Percentiles rank a stretch among this genome's conserved stretches.
Evolutionary conservation across 2,113 vertebrate species (phyloP).

Genomic region (Casuarius casuarius): DNA sequence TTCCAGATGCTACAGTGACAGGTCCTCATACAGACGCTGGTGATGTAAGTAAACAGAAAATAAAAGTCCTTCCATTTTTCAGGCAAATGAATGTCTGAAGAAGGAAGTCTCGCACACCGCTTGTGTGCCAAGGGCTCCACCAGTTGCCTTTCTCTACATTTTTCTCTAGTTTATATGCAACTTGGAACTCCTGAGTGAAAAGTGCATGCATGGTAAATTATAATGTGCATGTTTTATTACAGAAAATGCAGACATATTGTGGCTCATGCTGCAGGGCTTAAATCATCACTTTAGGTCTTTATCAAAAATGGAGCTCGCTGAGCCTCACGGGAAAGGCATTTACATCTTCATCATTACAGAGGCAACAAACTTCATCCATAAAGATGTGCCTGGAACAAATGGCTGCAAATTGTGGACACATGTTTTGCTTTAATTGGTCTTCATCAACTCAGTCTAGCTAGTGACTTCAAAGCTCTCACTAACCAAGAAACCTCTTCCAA

Average conservation of each 20-base stretch:
- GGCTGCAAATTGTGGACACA: slow-evolving; percentile 62
- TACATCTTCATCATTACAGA: slow-evolving; percentile 57
- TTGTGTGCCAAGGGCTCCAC: neutral
- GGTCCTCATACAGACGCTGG: neutral
- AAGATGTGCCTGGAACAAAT: slow-evolving; percentile 64
- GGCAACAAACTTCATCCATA: slow-evolving; percentile 64
- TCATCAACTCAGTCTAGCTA: slow-evolving; percentile 35
- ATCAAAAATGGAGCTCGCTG: slow-evolving; percentile 10
- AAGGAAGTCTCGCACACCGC: neutral
- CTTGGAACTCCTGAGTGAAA: neutral
- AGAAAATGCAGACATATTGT: slow-evolving; percentile 30
- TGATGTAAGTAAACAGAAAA: neutral
- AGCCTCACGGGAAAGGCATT: slow-evolving; percentile 51
- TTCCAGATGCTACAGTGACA: slow-evolving; percentile 15
- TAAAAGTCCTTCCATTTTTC: neutral
- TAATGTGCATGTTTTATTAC: neutral
- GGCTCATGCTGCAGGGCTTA: slow-evolving; percentile 42
- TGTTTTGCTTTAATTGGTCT: slow-evolving; percentile 58
- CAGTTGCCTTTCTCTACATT: neutral
- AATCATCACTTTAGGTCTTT: slow-evolving; percentile 54
- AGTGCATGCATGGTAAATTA: neutral
- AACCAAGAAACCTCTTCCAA: slow-evolving; percentile 10
- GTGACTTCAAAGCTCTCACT: slow-evolving; percentile 39
- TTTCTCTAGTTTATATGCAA: neutral
- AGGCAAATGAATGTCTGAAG: neutral